These are phyloP conservation scores for Telmatherina bonti DNA, from an alignment of 2,797 vertebrate genomes.

Conservation along the genomic window DNA sequence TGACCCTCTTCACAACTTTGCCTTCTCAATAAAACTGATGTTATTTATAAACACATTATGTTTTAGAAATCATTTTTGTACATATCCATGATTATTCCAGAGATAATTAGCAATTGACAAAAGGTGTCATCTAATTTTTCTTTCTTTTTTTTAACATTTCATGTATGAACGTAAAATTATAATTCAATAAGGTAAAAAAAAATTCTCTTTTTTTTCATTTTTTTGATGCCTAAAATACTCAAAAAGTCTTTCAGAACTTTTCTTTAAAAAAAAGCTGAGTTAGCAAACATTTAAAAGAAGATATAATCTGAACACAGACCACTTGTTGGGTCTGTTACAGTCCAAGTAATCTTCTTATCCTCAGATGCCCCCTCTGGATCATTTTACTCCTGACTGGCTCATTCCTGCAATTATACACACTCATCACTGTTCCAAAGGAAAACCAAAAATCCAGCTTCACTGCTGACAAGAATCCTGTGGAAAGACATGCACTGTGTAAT, in stretches of 20 bases:
- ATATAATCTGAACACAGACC: slow-evolving; percentile 13
- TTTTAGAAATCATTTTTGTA: neutral
- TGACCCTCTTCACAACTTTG: neutral
- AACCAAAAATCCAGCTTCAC: slow-evolving; percentile 18
- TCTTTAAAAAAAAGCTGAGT: slow-evolving; percentile 9
- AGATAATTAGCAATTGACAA: neutral
- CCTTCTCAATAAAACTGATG: neutral
- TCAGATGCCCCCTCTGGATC: slow-evolving; percentile 23
- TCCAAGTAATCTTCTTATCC: slow-evolving; percentile 39
- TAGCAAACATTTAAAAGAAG: slow-evolving; percentile 30
- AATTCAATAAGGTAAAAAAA: neutral
- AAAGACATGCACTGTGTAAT: neutral
- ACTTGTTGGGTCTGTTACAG: slow-evolving; percentile 23
- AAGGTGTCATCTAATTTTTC: neutral
- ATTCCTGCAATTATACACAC: slow-evolving; percentile 38
- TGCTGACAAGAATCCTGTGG: slow-evolving; percentile 1
- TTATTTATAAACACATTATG: neutral
- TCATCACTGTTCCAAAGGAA: slow-evolving; percentile 12
- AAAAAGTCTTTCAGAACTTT: neutral
- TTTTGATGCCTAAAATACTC: neutral
- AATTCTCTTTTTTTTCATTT: slow-evolving; percentile 31
- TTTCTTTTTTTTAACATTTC: slow-evolving; percentile 20
- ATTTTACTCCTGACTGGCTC: slow-evolving; percentile 19
- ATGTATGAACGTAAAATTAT: neutral
- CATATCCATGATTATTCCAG: neutral